Conservation (phyloP, 2,888 invertebrate species). For the Noctuana brunneofusca region DNA sequence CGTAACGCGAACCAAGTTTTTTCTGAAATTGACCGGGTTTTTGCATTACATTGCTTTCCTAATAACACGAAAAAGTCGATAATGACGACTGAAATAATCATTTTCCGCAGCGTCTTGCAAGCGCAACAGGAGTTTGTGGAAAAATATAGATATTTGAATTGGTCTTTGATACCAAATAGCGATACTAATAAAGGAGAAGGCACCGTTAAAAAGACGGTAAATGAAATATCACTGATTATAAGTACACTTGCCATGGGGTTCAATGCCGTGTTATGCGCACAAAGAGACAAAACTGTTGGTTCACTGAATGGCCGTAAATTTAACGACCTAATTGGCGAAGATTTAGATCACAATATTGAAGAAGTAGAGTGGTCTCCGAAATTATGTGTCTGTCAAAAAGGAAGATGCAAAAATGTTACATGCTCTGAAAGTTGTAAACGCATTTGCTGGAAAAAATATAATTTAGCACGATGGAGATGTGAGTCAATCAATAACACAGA, state of each 20-base stretch:
- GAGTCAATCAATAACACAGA: conserved; percentile 48
- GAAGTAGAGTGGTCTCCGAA: conserved; percentile 43
- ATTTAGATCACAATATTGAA: conserved; percentile 36
- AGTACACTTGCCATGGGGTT: conserved; percentile 51
- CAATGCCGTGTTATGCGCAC: conserved; percentile 52
- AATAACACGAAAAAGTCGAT: conserved; percentile 40
- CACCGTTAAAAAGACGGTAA: conserved; percentile 36
- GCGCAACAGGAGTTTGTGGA: conserved; percentile 53
- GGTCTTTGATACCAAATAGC: conserved; percentile 15
- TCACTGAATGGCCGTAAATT: conserved; percentile 34
- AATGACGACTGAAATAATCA: conserved; percentile 46
- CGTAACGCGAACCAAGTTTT: conserved; percentile 49
- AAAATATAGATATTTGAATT: conserved; percentile 41
- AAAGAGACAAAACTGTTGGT: conserved; percentile 32
- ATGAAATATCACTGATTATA: conserved; percentile 53
- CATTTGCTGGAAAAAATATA: conserved; percentile 58
- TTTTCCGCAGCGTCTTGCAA: conserved; percentile 50
- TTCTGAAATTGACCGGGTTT: conserved; percentile 46
- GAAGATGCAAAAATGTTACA: conserved; percentile 44
- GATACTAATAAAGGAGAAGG: conserved; percentile 10
- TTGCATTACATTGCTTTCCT: conserved; percentile 50
- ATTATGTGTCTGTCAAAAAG: conserved; percentile 52
- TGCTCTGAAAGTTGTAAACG: conserved; percentile 56
- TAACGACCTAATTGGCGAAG: conserved; percentile 34
- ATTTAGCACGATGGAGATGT: conserved; percentile 58